Evolutionary conservation across 2,113 vertebrate species (phyloP).

Genomic region (Pristiophorus japonicus): DNA sequence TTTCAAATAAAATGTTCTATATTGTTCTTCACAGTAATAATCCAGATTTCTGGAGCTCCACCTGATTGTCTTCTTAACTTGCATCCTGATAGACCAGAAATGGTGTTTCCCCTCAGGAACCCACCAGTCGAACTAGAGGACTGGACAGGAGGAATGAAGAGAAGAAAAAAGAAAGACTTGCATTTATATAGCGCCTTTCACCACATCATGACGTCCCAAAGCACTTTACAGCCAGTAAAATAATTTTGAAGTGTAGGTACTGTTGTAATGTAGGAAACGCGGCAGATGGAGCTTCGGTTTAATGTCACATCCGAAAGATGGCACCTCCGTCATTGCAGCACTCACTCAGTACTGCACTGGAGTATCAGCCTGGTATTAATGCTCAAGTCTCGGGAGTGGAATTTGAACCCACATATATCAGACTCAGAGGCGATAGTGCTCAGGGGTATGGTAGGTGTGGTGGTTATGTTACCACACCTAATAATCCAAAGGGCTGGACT

Average conservation of each 20-base stretch:
- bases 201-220: neutral
- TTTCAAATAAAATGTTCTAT: neutral
- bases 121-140: neutral
- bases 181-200: neutral
- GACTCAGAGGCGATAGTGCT: too few species aligned
- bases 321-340: neutral
- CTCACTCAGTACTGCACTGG: neutral
- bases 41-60: neutral
- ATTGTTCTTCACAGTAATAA: neutral
- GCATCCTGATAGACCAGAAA: neutral
- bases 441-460: too few species aligned
- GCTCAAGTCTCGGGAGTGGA: neutral
- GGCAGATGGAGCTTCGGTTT: neutral
- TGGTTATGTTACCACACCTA: too few species aligned
- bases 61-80: neutral
- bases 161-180: neutral
- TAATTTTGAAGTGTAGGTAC: neutral
- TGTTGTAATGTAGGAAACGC: too few species aligned
- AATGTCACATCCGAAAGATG: neutral
- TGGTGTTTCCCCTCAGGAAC: too few species aligned
- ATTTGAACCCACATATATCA: too few species aligned
- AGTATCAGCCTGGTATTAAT: neutral
- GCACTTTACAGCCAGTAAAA: neutral
- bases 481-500: too few species aligned
- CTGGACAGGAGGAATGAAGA: neutral